Evolutionary conservation across 2,113 vertebrate genomes (phyloP).

Genomic region (Papio anubis): DNA sequence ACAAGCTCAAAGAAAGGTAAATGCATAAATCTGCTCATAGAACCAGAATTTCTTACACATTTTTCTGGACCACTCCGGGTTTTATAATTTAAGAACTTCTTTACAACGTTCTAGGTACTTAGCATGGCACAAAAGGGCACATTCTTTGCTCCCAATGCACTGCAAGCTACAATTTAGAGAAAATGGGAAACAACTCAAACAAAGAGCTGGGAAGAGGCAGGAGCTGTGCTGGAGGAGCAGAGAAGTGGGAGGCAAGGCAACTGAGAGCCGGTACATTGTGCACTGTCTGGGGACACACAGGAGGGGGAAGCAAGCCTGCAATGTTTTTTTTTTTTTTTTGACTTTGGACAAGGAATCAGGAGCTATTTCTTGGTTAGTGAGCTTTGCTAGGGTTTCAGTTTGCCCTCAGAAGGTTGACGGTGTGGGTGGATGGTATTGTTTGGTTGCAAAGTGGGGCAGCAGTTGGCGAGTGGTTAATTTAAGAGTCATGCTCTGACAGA

Average conservation of each 20-base stretch:
- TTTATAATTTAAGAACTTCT: background rate
- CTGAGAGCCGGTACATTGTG: background rate
- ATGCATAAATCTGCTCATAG: background rate
- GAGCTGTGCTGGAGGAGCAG: background rate
- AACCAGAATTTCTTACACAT: background rate
- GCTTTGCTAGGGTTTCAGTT: slow-evolving; percentile 26
- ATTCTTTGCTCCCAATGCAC: background rate
- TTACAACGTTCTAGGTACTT: background rate
- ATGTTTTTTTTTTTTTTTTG: background rate
- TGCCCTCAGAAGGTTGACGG: slow-evolving; percentile 47
- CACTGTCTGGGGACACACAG: background rate
- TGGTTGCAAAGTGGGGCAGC: slow-evolving; percentile 43
- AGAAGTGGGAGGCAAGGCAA: background rate
- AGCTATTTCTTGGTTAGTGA: slow-evolving; percentile 47
- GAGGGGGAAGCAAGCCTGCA: slow-evolving; percentile 39
- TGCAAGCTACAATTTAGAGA: background rate
- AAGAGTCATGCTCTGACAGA: slow-evolving; percentile 58
- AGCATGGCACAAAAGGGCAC: background rate
- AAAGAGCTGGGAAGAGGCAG: slow-evolving; percentile 20
- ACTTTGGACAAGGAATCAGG: slow-evolving; percentile 30
- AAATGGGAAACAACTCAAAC: slow-evolving; percentile 3
- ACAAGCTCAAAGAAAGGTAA: background rate
- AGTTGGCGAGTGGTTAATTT: slow-evolving; percentile 56
- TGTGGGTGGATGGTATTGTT: slow-evolving; percentile 62
- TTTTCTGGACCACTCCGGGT: background rate